Percentiles rank a stretch among this genome's conserved stretches.
phyloP scores from a whole-genome alignment of 1,140 invertebrate species.

The Drosophila tropicalis region DNA sequence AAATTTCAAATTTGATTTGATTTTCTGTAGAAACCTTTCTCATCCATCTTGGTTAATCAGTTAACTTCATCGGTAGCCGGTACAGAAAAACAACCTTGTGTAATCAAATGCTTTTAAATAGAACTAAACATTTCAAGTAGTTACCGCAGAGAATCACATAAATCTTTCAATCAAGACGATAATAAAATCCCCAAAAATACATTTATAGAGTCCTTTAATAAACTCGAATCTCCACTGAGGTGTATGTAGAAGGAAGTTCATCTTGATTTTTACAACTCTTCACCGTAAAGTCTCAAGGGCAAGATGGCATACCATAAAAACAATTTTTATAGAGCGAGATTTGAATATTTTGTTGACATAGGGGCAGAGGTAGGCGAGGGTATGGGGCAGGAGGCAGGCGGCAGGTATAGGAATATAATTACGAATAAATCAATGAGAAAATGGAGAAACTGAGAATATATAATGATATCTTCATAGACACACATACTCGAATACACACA shows the following conservation, averaged over 20 bases:
- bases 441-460: constrained; percentile 49
- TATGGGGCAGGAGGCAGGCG: neutral
- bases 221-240: constrained; percentile 34
- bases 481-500: neutral
- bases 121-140: constrained; percentile 1
- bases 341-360: constrained; percentile 55
- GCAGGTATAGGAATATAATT: constrained; percentile 41
- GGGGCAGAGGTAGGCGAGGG: constrained; percentile 24
- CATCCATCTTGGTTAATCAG: neutral
- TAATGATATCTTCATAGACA: constrained; percentile 73
- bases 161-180: constrained; percentile 34
- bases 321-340: constrained; percentile 63
- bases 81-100: neutral
- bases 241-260: constrained; percentile 17
- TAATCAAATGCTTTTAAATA: constrained; percentile 25
- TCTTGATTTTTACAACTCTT: constrained; percentile 41
- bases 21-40: neutral
- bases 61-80: constrained; percentile 30
- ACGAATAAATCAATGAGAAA: constrained; percentile 65
- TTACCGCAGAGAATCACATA: constrained; percentile 27
- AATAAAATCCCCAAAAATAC: constrained; percentile 42
- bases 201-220: constrained; percentile 77
- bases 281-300: constrained; percentile 11
- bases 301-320: constrained; percentile 42
- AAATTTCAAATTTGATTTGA: neutral